These are phyloP conservation scores for Eulemur mongoz DNA, from an alignment of 2,797 vertebrate species.

Conservation along the genomic window DNA sequence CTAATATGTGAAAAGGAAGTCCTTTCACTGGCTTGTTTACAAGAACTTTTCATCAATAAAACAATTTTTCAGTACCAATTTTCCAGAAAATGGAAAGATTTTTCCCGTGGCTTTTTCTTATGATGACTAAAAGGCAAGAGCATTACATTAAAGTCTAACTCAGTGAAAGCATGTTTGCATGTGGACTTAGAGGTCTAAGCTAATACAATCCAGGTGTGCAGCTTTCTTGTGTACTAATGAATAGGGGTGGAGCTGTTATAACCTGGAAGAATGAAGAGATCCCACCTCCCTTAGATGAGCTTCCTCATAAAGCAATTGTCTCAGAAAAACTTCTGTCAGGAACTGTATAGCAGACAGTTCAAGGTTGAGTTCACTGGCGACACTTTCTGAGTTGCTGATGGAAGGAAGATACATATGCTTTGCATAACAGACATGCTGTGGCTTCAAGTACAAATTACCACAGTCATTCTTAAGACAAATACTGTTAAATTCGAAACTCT, in stretches of 20 bases:
- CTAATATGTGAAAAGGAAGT: conserved; percentile 14
- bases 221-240: background rate
- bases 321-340: background rate
- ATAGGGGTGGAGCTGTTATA: background rate
- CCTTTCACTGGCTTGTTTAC: background rate
- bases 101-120: background rate
- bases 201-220: background rate
- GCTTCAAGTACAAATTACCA: background rate
- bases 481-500: conserved; percentile 7
- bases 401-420: background rate
- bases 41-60: background rate
- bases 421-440: background rate
- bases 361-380: background rate
- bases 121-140: background rate
- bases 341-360: conserved; percentile 6
- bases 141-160: background rate
- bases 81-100: conserved; percentile 28
- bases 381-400: conserved; percentile 11
- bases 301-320: conserved; percentile 7
- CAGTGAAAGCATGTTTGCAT: background rate
- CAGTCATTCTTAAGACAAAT: background rate
- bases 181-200: background rate
- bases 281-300: background rate
- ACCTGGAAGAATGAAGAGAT: background rate
- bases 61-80: background rate